phyloP scores from a whole-genome alignment of 2,888 invertebrate genomes.

The Drosophila sordidula region DNA sequence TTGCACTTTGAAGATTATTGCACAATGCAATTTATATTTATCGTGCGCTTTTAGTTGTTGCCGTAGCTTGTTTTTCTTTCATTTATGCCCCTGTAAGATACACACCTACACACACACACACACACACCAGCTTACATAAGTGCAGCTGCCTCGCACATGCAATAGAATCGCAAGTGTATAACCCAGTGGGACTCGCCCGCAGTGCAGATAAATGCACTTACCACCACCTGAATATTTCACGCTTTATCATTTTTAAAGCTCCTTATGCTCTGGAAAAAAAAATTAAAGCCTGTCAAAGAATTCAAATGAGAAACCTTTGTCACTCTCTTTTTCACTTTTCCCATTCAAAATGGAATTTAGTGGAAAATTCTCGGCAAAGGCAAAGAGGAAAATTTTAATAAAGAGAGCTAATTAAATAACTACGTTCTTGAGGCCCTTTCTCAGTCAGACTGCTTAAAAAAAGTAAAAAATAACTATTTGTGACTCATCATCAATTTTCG shows the following conservation, averaged over 20 bases:
- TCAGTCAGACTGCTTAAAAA: too few species aligned
- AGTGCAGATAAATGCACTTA: neutral
- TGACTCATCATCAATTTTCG: too few species aligned
- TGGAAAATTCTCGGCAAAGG: too few species aligned
- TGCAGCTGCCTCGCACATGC: neutral
- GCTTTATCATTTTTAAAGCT: neutral
- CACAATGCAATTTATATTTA: constrained; percentile 82
- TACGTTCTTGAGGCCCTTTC: too few species aligned
- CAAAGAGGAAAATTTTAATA: too few species aligned
- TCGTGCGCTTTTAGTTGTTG: constrained; percentile 73
- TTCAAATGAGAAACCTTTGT: too few species aligned
- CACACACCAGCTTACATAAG: constrained; percentile 1
- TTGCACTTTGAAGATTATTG: constrained; percentile 80
- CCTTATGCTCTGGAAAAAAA: neutral
- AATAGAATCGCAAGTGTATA: constrained; percentile 3
- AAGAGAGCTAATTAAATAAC: too few species aligned
- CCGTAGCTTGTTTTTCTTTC: constrained; percentile 71
- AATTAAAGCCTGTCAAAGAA: neutral
- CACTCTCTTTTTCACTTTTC: neutral
- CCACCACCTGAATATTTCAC: neutral
- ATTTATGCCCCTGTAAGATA: constrained; percentile 63
- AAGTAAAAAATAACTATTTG: too few species aligned
- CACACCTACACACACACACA: constrained; percentile 21
- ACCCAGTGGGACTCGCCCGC: constrained; percentile 30
- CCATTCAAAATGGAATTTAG: neutral